Evolutionary conservation across 1,140 invertebrate species (phyloP), one percentile per base, ranked within the genome.

Genomic region (Acromyrmex heyeri): DNA sequence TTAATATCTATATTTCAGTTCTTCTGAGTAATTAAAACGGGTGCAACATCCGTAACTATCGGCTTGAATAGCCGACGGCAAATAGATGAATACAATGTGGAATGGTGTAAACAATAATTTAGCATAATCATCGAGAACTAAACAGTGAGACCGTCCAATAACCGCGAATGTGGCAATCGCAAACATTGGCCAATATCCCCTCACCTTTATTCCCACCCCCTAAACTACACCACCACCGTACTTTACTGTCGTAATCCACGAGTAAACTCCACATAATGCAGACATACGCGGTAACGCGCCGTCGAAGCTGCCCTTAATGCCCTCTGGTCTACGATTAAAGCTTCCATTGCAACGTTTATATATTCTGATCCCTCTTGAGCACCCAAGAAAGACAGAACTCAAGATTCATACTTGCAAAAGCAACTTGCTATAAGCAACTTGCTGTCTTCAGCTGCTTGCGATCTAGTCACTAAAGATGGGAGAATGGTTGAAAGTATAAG

Each of bases 201-300:
- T 53, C 16, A 1, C 62, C 83, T 65, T 65, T 79, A 48, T 34
- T 14, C 21, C 75, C 53, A 62, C 64, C 61, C 73, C 12, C 50
- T 34, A 14, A 55, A 69, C 61, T 55, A 10, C 48, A 18, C 70
- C 57, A 81, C 62, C 86, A 76, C 76, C 89, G 92, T 93, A 93
- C 91, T 93, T 93, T 93, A 93, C 88, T 89, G 85, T 91, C 91
- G 92, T 93, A 93, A 93, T 93, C 90, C 92, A 76, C 87, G 85
- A 70, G 89, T 92, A 93, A 93, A 92, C 92, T 92, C 85, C 79
- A 87, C 88, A 93, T 93, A 93, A 93, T 93, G 91, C 92, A 93
- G 92, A 92, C 91, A 92, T 92, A 93, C 88, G 88, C 86, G 85
- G 75, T 88, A 90, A 91, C 90, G 87, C 83, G 72, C 91, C 87